Evolutionary conservation across 2,888 invertebrate species (phyloP), one percentile per base, ranked within the genome.

Genomic region (Lottia scabra): DNA sequence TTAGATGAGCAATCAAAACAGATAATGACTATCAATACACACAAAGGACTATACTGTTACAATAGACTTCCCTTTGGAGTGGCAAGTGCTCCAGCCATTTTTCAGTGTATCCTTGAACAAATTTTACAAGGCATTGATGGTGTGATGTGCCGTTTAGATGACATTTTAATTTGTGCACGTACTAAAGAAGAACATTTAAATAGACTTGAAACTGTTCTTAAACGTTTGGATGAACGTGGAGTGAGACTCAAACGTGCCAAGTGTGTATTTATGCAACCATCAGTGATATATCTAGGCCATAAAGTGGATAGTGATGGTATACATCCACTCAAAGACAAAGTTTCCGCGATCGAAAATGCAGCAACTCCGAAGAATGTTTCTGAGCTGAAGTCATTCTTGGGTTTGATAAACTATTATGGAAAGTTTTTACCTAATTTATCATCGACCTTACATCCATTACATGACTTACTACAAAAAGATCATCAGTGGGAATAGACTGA

Each of bases 381-480:
- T 48, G 77, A 85, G 56, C 70, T 85, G n/a, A 72, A 77, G 13
- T 77, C 81, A 2, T 83, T 81, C 67, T 56, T 72, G 19, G 65
- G 68, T 46, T 15, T 43, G 38, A 30, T 71, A 13, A 64, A 63
- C 19, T 67, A 67, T 5, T 67, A 67, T 27, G 15, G 30, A 13
- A 70, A 67, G 45, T 70, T 70, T 38, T 16, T 72, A n/a, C 65
- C 30, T 4, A 67, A 70, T 30, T 63, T 70, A 62, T 65, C 63
- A 56, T 62, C 12, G 15, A 65, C 38, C 2, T 48, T 73, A 10
- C n/a, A 64, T 2, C 74, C 76, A 13, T 23, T 74, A 63, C 48
- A 77, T 63, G 19, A 63, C 13, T 30, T 71, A 16, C 63, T 76
- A 38, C 56, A 68, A 43, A 81, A 80, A 48, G 71, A 78, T 43